Percentiles rank a stretch among this genome's conserved stretches.
Conservation (phyloP, 1,140 invertebrate genomes). For the Diploscapter pachys region DNA sequence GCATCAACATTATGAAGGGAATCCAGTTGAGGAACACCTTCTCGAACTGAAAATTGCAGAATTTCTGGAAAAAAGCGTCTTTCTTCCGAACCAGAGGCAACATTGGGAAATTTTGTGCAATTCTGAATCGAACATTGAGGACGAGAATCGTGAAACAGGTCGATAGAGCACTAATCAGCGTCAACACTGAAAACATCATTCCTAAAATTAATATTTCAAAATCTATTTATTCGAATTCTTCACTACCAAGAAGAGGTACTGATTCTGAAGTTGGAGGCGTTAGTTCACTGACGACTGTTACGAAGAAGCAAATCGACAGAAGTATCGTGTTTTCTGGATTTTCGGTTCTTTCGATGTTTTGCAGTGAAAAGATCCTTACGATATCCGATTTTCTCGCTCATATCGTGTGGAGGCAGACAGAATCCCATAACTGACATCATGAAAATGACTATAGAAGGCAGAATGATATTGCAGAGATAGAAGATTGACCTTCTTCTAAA, state of each 20-base stretch:
- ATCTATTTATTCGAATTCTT: background rate
- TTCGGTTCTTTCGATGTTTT: too few relatives aligned
- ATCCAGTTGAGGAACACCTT: constrained; percentile 43
- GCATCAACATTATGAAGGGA: constrained; percentile 45
- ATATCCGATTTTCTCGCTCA: constrained; percentile 46
- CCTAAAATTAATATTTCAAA: constrained; percentile 25
- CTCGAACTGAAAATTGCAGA: constrained; percentile 23
- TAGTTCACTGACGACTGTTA: constrained; percentile 64
- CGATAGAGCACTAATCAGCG: constrained; percentile 40
- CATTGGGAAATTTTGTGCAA: constrained; percentile 41
- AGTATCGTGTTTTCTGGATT: constrained; percentile 74
- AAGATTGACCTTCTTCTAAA: constrained; percentile 83
- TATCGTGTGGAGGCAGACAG: constrained; percentile 76
- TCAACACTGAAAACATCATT: constrained; percentile 44
- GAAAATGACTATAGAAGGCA: constrained; percentile 95
- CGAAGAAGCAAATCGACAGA: constrained; percentile 60
- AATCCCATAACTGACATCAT: constrained; percentile 96
- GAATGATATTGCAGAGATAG: constrained; percentile 99
- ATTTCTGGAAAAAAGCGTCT: background rate
- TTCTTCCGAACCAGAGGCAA: constrained; percentile 18
- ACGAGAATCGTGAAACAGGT: constrained; percentile 44
- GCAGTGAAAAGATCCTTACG: constrained; percentile 18
- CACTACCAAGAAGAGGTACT: constrained; percentile 85
- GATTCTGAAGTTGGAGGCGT: constrained; percentile 94
- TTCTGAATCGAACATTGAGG: constrained; percentile 41